Conservation (phyloP, 37 sponge, comb jelly and placozoan genomes). For the Beroe ovata region DNA sequence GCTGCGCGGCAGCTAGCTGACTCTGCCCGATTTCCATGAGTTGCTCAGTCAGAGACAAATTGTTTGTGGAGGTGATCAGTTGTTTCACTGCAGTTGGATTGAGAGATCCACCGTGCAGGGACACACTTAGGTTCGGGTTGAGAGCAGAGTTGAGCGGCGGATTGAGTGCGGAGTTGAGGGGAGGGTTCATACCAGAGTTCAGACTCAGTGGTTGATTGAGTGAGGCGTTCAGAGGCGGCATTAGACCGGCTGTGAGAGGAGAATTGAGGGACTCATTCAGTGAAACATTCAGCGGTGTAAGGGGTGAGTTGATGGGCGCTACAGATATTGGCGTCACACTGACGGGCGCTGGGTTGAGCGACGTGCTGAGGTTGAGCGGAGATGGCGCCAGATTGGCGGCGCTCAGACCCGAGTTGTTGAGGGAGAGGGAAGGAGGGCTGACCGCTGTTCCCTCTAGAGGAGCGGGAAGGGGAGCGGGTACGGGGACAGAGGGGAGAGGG, state of each 20-base stretch:
- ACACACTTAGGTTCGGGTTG: not conserved
- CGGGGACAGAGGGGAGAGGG: not conserved
- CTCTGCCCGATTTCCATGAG: conserved; percentile 50
- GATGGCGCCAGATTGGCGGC: not conserved
- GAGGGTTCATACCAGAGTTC: not conserved
- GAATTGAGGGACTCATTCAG: not conserved
- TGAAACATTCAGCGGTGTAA: not conserved
- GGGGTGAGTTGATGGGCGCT: not conserved
- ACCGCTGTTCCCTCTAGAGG: not conserved
- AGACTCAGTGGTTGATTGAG: not conserved
- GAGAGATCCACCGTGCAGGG: not conserved
- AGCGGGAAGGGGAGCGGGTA: not conserved
- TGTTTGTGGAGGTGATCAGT: conserved; percentile 28
- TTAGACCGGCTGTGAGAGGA: not conserved
- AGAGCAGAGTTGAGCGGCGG: not conserved
- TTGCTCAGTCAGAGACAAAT: conserved; percentile 56
- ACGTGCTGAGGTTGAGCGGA: not conserved
- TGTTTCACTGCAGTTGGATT: conserved; percentile 30
- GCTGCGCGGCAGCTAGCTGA: not conserved
- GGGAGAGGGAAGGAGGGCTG: not conserved
- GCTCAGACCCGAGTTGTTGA: not conserved
- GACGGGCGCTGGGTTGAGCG: not conserved
- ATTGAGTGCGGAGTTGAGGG: not conserved
- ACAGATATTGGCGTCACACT: not conserved
- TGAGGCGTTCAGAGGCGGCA: not conserved